Conservation (phyloP, 2,113 vertebrate species). For the Erythrocercus mccallii region DNA sequence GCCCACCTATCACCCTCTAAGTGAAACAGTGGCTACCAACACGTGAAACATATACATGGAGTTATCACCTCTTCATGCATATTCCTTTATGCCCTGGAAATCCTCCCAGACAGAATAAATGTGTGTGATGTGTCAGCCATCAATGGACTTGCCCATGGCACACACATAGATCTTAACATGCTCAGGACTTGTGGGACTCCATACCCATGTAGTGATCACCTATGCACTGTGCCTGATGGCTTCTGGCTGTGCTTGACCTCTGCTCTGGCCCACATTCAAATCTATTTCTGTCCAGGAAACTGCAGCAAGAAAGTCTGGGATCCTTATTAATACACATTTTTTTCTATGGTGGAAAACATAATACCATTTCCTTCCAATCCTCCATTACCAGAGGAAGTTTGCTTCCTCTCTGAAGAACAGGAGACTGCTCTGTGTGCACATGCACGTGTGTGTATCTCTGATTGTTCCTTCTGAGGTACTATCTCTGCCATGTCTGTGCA, state of each 20-base stretch:
- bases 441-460: neutral
- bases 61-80: neutral
- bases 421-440: neutral
- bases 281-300: neutral
- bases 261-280: neutral
- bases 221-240: neutral
- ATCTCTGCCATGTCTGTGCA: neutral
- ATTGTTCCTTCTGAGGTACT: neutral
- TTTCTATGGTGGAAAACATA: neutral
- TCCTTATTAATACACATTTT: neutral
- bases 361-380: neutral
- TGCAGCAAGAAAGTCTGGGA: neutral
- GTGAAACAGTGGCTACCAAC: neutral
- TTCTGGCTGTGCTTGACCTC: neutral
- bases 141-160: neutral
- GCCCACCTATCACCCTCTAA: neutral
- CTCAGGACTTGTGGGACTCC: neutral
- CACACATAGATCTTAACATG: accelerated
- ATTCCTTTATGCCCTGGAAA: neutral
- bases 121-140: neutral
- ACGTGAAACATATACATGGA: neutral
- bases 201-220: neutral
- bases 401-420: neutral
- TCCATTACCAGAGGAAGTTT: neutral
- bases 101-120: neutral